These are phyloP conservation scores for Crotalus helleri DNA, from an alignment of 2,113 vertebrate genomes.

Conservation along the genomic window DNA sequence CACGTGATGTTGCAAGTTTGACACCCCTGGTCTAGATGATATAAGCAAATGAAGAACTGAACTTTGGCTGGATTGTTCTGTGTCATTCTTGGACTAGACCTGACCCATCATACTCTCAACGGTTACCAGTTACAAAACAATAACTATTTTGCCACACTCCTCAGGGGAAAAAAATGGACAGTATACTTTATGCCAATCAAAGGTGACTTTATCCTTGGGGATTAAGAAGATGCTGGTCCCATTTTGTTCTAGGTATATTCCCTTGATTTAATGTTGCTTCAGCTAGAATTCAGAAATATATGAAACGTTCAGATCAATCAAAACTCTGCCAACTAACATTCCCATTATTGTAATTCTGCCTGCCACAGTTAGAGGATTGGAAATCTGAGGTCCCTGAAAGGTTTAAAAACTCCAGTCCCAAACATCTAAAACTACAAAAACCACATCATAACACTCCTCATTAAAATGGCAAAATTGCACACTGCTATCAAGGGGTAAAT, in stretches of 20 bases:
- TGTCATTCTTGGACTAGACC: background rate
- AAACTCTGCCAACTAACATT: background rate
- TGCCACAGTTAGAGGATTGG: background rate
- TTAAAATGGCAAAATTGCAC: background rate
- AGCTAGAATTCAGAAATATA: background rate
- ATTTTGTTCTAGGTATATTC: background rate
- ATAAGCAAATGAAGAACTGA: background rate
- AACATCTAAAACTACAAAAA: background rate
- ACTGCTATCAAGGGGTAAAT: background rate
- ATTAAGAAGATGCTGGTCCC: background rate
- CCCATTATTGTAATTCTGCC: background rate
- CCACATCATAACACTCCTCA: background rate
- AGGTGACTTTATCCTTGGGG: background rate
- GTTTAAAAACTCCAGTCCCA: background rate
- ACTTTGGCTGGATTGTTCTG: background rate
- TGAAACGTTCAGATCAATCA: background rate
- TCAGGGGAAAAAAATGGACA: background rate
- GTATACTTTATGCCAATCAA: background rate
- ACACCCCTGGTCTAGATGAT: no score
- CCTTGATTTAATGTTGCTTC: background rate
- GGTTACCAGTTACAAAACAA: background rate
- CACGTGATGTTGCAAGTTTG: no score
- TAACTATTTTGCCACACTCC: background rate
- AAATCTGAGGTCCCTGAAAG: background rate
- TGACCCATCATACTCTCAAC: background rate